Evolutionary conservation across 1,140 invertebrate genomes (phyloP).

Genomic region (Archegozetes longisetosus): DNA sequence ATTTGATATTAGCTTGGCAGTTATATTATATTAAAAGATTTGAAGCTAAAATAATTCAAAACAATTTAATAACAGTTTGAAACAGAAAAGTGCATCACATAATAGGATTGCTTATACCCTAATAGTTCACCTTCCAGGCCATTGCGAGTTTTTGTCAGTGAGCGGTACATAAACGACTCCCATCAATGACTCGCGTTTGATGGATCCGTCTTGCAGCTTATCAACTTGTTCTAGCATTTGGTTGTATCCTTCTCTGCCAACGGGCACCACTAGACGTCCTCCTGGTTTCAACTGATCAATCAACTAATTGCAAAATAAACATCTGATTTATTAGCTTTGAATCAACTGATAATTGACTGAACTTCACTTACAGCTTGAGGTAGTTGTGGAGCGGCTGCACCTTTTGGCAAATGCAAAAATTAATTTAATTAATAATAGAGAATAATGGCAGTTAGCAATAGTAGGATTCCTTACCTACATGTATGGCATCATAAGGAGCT

Average conservation of each 20-base stretch:
- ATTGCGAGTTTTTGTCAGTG: slow-evolving; percentile 65
- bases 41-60: too few species aligned
- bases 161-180: slow-evolving; percentile 93
- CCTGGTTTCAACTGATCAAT: slow-evolving; percentile 57
- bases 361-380: slow-evolving; percentile 14
- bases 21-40: too few species aligned
- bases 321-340: slow-evolving; percentile 4
- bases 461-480: slow-evolving; percentile 76
- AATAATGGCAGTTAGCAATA: slow-evolving; percentile 12
- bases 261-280: slow-evolving; percentile 76
- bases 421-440: slow-evolving; percentile 12
- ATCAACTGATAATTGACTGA: neutral
- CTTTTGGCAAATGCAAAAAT: slow-evolving; percentile 2
- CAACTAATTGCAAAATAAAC: slow-evolving; percentile 32
- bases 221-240: slow-evolving; percentile 76
- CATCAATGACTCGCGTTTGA: slow-evolving; percentile 66
- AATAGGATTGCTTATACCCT: too few species aligned
- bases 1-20: too few species aligned
- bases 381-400: neutral
- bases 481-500: slow-evolving; percentile 77
- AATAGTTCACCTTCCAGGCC: slow-evolving; percentile 30
- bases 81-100: too few species aligned
- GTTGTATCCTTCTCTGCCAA: slow-evolving; percentile 61
- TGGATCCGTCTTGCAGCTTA: slow-evolving; percentile 59
- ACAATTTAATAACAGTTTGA: too few species aligned